Evolutionary conservation across 1,140 invertebrate genomes (phyloP).

Genomic region (Drosophila mauritiana): DNA sequence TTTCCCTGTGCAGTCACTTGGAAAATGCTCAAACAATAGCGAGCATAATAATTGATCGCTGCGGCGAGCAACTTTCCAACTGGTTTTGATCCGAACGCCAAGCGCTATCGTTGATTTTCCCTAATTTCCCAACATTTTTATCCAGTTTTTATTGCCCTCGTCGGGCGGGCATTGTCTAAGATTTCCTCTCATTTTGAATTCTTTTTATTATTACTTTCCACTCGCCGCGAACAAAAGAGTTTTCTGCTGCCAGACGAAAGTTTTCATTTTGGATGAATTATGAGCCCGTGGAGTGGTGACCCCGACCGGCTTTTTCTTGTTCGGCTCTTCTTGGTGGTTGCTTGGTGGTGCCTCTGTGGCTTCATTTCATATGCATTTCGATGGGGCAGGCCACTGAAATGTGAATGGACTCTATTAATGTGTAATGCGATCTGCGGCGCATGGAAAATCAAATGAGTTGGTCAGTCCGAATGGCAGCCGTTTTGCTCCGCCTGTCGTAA

Average conservation of each 20-base stretch:
- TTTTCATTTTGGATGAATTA: slow-evolving; percentile 66
- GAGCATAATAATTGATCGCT: slow-evolving; percentile 61
- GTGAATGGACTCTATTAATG: slow-evolving; percentile 72
- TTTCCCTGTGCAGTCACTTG: slow-evolving; percentile 46
- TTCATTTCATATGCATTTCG: slow-evolving; percentile 45
- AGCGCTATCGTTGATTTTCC: slow-evolving; percentile 18
- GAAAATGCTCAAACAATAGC: slow-evolving; percentile 67
- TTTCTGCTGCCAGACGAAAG: slow-evolving; percentile 29
- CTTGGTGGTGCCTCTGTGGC: slow-evolving; percentile 37
- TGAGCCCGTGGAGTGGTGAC: slow-evolving; percentile 66
- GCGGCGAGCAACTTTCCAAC: slow-evolving; percentile 61
- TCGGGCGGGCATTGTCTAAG: slow-evolving; percentile 46
- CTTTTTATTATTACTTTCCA: slow-evolving; percentile 26
- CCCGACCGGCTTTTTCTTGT: slow-evolving; percentile 20
- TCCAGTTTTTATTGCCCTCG: slow-evolving; percentile 67
- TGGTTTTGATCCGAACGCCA: slow-evolving; percentile 48
- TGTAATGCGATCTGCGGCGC: slow-evolving; percentile 64
- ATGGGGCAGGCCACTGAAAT: background rate
- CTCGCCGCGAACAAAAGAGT: slow-evolving; percentile 57
- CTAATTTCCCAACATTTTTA: slow-evolving; percentile 52
- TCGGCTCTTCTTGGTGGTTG: slow-evolving; percentile 17
- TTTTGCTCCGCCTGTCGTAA: slow-evolving; percentile 39
- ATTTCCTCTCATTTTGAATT: slow-evolving; percentile 51
- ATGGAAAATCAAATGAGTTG: slow-evolving; percentile 65
- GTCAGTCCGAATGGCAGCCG: slow-evolving; percentile 20